Percentiles rank a stretch among this genome's conserved stretches.
Evolutionary conservation across 2,797 vertebrate genomes (phyloP).

Genomic region (Propithecus perrieri): DNA sequence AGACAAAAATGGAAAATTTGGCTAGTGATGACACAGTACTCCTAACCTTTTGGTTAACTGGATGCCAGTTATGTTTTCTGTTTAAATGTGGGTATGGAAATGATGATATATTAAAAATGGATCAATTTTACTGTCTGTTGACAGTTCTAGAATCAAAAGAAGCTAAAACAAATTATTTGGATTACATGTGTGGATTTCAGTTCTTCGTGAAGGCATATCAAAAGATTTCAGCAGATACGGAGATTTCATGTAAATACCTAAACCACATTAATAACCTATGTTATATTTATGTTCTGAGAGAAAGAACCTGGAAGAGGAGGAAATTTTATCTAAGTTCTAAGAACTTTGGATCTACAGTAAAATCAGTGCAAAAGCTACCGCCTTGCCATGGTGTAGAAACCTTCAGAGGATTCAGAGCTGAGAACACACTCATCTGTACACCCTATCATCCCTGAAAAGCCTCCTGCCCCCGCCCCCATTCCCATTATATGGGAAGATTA

Average conservation of each 20-base stretch:
- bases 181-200: neutral
- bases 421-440: neutral
- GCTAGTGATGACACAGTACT: neutral
- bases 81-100: neutral
- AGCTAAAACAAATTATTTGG: neutral
- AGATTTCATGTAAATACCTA: neutral
- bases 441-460: neutral
- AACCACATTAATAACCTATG: neutral
- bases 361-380: neutral
- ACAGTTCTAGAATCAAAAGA: conserved; percentile 7
- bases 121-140: neutral
- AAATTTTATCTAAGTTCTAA: neutral
- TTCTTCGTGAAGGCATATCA: neutral
- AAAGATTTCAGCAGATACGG: conserved; percentile 23
- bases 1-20: neutral
- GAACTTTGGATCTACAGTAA: neutral
- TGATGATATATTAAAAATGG: neutral
- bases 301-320: neutral
- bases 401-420: neutral
- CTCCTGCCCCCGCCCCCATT: neutral
- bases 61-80: neutral
- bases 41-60: neutral
- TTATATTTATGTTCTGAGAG: neutral
- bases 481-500: neutral
- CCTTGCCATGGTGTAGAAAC: neutral